Conservation (phyloP, 2,888 invertebrate species). For the Ecdyonurus torrentis region DNA sequence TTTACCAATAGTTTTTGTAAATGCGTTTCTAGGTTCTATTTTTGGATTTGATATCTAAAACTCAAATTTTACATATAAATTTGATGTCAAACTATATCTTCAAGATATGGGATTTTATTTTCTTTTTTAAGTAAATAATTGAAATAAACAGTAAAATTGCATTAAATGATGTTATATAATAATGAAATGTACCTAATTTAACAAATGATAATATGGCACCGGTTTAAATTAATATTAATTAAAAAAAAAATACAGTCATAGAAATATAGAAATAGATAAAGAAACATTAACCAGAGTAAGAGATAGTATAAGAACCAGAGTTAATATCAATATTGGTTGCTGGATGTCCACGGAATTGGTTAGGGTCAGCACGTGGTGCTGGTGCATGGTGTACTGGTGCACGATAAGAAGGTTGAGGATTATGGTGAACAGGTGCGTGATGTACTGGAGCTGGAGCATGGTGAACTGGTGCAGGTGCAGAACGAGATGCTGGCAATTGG, state of each 20-base stretch:
- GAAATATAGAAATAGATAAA: neutral
- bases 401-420: too few relatives aligned
- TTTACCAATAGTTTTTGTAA: too few relatives aligned
- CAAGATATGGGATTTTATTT: too few relatives aligned
- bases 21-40: too few relatives aligned
- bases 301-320: constrained; percentile 61
- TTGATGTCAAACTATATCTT: too few relatives aligned
- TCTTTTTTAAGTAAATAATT: too few relatives aligned
- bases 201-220: neutral
- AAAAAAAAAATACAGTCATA: neutral
- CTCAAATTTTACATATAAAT: too few relatives aligned
- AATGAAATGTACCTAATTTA: too few relatives aligned
- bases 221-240: too few relatives aligned
- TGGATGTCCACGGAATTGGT: constrained; percentile 43
- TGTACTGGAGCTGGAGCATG: neutral
- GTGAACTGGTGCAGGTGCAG: constrained; percentile 5
- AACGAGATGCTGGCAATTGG: constrained; percentile 14
- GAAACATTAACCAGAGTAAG: constrained; percentile 46
- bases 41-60: too few relatives aligned
- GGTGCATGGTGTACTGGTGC: constrained; percentile 10
- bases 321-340: constrained; percentile 54
- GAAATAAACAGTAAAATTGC: too few relatives aligned
- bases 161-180: too few relatives aligned
- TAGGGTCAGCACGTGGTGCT: constrained; percentile 14
- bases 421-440: constrained; percentile 6